These are phyloP conservation scores for Pseudococcus viburni DNA, from an alignment of 2,888 invertebrate genomes.

Conservation along the genomic window DNA sequence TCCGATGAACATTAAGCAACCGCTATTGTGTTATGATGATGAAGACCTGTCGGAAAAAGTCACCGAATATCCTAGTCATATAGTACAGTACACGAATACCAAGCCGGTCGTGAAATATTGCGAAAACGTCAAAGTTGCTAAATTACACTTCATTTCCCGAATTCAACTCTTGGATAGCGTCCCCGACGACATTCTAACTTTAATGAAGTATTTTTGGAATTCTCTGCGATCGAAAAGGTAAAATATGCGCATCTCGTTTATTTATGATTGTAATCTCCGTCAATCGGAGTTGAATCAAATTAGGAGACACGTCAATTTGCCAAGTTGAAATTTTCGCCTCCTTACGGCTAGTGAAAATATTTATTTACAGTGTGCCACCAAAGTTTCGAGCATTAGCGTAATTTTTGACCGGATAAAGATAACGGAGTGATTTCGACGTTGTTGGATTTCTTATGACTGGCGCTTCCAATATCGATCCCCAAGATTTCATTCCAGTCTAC, in stretches of 20 bases:
- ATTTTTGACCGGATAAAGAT: too few relatives aligned
- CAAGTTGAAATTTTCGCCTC: background rate
- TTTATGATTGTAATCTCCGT: background rate
- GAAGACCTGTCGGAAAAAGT: constrained; percentile 50
- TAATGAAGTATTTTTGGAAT: constrained; percentile 65
- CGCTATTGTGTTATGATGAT: constrained; percentile 59
- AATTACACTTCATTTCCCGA: constrained; percentile 67
- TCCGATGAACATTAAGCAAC: constrained; percentile 66
- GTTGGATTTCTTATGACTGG: background rate
- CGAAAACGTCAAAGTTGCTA: constrained; percentile 65
- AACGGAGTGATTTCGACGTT: background rate
- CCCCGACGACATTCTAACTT: constrained; percentile 65
- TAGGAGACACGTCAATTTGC: background rate
- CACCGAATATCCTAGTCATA: constrained; percentile 66
- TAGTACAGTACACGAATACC: constrained; percentile 64
- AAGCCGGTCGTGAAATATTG: constrained; percentile 67
- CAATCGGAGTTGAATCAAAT: background rate
- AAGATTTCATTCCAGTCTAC: too few relatives aligned
- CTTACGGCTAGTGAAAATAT: background rate
- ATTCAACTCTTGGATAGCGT: constrained; percentile 66
- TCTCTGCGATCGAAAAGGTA: constrained; percentile 67
- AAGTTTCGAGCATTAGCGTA: too few relatives aligned
- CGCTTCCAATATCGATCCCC: too few relatives aligned
- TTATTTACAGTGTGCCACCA: too few relatives aligned
- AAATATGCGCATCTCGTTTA: background rate